Base-by-base conservation (phyloP, 2,113 vertebrate species). In the Syngnathus scovelli region DNA sequence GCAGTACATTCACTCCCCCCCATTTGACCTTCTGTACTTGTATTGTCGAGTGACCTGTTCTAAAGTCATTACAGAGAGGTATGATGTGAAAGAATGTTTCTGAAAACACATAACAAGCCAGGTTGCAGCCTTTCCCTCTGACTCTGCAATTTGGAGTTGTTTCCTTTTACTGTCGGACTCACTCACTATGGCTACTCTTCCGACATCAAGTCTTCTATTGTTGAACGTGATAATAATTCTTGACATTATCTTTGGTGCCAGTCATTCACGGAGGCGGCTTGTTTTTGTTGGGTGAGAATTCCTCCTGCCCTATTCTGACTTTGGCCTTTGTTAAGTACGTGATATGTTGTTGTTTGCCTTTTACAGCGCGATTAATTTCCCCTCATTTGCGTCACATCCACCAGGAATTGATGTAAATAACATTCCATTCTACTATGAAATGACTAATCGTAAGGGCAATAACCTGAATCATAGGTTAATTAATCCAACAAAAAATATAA, bases 191-290 rank as follows among this genome's bases (percentile, higher is more conserved):
- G 15, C 66, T 52, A n/a, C 38, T 71, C 65, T 66, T 72, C 12
- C 55, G 78, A 67, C 61, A 46, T 67, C 71, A 58, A 71, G 81
- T 83, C 77, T 76, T 75, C 75, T 21, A 87, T 85, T 89, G 85
- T 87, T 87, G 51, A 65, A 75, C 77, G 56, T 80, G 61, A 72
- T 72, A 18, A 43, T 68, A 64, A 71, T 78, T 86, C 65, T 60
- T 78, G 68, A 87, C 77, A 76, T 77, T 69, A 27, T 39, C 68
- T 59, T 46, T 6, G 27, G 48, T 76, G 69, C 73, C 64, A 70
- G 80, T 82, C 80, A 79, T 71, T 68, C 13, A 58, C 69, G 7
- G 43, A 54, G 23, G 68, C 23, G 1, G 63, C 60, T 83, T 80
- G 69, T 76, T 49, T 72, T 73, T 70, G 75, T 49, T 75, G 68